Base-by-base conservation (phyloP, 2,113 vertebrate species). In the Maylandia zebra region DNA sequence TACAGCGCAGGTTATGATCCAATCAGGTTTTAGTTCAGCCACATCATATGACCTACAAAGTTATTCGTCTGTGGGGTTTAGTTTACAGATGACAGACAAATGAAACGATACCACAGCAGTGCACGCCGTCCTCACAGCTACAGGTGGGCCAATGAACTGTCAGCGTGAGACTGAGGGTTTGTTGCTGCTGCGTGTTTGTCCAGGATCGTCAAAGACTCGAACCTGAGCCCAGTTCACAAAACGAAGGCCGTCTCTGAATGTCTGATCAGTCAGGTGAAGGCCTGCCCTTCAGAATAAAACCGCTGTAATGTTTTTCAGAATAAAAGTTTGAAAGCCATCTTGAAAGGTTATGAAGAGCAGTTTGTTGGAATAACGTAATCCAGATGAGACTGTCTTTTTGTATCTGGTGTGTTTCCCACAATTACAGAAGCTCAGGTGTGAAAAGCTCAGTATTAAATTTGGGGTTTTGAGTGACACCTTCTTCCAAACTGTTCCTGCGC, bases 171-270 rank as follows among this genome's bases (percentile, higher is more conserved):
- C 34, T 66, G 61, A 36, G 0, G 6, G 1, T n/a, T 36, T 64
- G 59, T 64, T 64, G 17, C 32, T 64, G 59, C 59, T 64, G 32
- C 2, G 5, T 0, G 11, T 69, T 41, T 4, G 19, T 41, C 34
- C 64, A 69, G 7, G 36, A 4, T 69, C n/a, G 1, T 64, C 16
- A 19, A 11, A 36, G 59, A 36, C 17, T 11, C 16, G 7, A 64
- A 64, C 59, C 32, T 36, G 59, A 19, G 32, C 59, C 10, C 59
- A 64, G 32, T 36, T 64, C 1, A 19, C 57, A 7, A 61, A 61
- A 34, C 5, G 0, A 1, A 34, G 16, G 57, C 16, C 0, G 5
- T 61, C 57, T 34, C 57, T 61, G 57, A 0, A 34, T 34, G 57
- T 61, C 30, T 1, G 32, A 3, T 69, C 11, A 69, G 10, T 69